Base-by-base conservation (phyloP, 2,888 invertebrate species). In the Congeria kusceri region DNA sequence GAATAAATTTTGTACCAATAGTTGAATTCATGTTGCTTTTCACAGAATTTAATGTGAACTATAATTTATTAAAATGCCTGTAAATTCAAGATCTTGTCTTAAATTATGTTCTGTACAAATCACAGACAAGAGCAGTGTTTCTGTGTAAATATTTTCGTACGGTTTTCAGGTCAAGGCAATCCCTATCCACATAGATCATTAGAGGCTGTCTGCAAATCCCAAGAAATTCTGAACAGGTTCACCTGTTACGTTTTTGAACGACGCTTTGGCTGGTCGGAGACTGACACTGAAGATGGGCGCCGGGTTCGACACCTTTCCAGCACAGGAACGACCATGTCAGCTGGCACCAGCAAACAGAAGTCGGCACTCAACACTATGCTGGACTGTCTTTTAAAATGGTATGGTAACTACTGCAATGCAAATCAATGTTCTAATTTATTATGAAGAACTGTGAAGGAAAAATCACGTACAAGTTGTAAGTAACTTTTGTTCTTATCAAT, bases 231-330 rank as follows among this genome's bases (percentile, higher is more conserved):
- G 1, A 84, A 89, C 62, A 77, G 79, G 29, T 89, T 90, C 57
- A 84, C 87, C 13, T 86, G 86, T 59, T 91, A 91, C 76, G 32
- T 92, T 53, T 92, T 92, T 81, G 87, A 89, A 20, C 75, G 91
- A 62, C 85, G 91, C 27, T 92, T 86, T 84, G 92, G 91, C 46
- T 92, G 92, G 91, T 90, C 91, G 28, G 91, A 92, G 72, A 80
- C 86, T 3, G 84, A 88, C 23, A 84, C 81, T 53, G 84, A 85
- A 49, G 84, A 83, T 67, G 87, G 84, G 2, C 63, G 67, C n/a
- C 66, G 86, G 29, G 87, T 89, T 0, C 58, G 87, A 39, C 77
- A 77, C 25, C 64, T 88, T 53, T 86, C 86, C 25, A 77, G 86
- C 73, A 83, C 82, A 18, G 86, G 88, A n/a, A 69, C 78, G 25